phyloP scores from a whole-genome alignment of 2,797 vertebrate genomes.

The Pipistrellus pipistrellus region DNA sequence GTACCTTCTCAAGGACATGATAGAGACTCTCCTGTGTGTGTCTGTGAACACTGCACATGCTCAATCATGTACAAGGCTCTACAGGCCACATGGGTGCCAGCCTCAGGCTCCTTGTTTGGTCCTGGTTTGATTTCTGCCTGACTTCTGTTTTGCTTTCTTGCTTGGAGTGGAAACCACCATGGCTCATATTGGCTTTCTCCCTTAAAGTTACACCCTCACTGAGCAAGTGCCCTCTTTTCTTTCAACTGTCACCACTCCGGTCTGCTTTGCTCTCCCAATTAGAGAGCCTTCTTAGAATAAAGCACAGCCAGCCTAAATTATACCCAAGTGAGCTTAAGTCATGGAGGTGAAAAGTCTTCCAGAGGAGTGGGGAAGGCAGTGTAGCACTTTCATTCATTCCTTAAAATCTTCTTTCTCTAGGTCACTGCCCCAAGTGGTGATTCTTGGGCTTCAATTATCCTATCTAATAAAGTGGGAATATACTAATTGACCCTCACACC shows the following conservation, averaged over 20 bases:
- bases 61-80: neutral
- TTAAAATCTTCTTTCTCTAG: neutral
- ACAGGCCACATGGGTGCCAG: neutral
- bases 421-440: neutral
- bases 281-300: neutral
- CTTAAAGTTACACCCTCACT: neutral
- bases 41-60: neutral
- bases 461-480: no score
- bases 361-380: neutral
- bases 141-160: neutral
- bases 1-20: neutral
- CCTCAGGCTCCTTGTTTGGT: neutral
- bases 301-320: neutral
- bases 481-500: no score
- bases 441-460: neutral
- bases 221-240: neutral
- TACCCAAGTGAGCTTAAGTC: neutral
- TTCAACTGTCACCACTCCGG: neutral
- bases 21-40: neutral
- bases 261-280: neutral
- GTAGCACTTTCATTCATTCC: neutral
- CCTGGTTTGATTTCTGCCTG: neutral
- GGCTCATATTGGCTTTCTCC: neutral
- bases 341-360: neutral
- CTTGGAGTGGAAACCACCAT: neutral